Percentiles rank a stretch among this genome's conserved stretches.
Evolutionary conservation across 2,888 invertebrate genomes (phyloP).

Genomic region (Drosophila maculinotata): DNA sequence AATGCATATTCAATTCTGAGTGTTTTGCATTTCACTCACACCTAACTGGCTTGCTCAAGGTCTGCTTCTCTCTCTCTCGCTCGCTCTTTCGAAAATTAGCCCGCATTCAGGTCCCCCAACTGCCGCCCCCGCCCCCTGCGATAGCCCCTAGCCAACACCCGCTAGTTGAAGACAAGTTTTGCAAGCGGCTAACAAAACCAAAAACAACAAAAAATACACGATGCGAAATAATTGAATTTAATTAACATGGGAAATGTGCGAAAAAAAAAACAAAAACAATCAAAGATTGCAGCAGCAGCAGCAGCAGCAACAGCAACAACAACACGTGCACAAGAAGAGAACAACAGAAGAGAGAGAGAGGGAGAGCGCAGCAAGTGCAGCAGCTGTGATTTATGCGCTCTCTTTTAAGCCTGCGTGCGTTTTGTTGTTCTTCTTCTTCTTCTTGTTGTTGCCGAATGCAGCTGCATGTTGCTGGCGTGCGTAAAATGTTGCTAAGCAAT

Average conservation of each 20-base stretch:
- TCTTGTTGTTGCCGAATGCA: constrained; percentile 3
- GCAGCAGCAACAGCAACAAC: constrained; percentile 20
- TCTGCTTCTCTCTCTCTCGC: constrained; percentile 6
- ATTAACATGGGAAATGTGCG: constrained; percentile 69
- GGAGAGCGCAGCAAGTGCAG: constrained; percentile 44
- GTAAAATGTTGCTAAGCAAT: constrained; percentile 35
- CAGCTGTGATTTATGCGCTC: constrained; percentile 34
- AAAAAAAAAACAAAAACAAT: constrained; percentile 16
- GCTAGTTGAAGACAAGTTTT: constrained; percentile 38
- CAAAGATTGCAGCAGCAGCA: constrained; percentile 17
- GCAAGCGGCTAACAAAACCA: constrained; percentile 21
- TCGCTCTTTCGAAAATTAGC: too few relatives aligned
- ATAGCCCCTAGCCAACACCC: not conserved
- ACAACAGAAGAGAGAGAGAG: not conserved
- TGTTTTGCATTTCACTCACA: constrained; percentile 46
- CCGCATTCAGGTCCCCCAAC: too few relatives aligned
- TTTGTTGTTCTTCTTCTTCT: constrained; percentile 4
- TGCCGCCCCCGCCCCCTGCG: not conserved
- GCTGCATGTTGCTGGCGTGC: constrained; percentile 27
- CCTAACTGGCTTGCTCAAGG: constrained; percentile 38
- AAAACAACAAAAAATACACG: constrained; percentile 35
- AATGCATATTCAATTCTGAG: constrained; percentile 39
- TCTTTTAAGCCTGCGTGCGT: constrained; percentile 9
- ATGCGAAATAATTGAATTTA: constrained; percentile 69
- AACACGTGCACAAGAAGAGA: constrained; percentile 28